A percentile compares a stretch with the other conserved stretches of the same genome.
These are phyloP conservation scores for Nesoenas mayeri DNA, from an alignment of 2,113 vertebrate species.

Conservation along the genomic window DNA sequence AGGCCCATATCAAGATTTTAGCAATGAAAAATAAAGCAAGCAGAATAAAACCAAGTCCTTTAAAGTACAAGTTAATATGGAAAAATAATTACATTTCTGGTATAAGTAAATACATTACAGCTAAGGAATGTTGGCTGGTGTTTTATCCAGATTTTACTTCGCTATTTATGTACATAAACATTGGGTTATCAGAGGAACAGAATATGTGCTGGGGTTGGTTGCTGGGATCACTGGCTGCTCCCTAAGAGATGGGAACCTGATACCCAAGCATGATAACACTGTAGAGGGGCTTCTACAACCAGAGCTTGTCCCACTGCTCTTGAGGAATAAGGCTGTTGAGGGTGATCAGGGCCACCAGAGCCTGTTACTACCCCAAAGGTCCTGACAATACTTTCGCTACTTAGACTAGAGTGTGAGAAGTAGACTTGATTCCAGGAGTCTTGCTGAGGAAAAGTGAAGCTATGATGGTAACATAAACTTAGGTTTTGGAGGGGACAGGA, in stretches of 20 bases:
- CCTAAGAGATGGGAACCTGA: neutral
- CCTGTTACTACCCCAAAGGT: neutral
- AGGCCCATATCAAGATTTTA: neutral
- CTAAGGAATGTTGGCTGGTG: neutral
- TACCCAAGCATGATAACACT: neutral
- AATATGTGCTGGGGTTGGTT: neutral
- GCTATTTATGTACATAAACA: neutral
- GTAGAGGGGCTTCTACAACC: neutral
- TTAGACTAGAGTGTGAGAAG: neutral
- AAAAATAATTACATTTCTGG: neutral
- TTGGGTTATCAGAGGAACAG: neutral
- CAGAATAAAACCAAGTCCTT: neutral
- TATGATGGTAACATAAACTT: neutral
- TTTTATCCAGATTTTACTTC: neutral
- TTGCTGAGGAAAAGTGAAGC: neutral
- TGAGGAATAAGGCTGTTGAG: neutral
- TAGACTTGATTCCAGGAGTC: neutral
- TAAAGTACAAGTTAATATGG: neutral
- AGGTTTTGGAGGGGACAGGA: accelerated
- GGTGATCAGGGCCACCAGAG: neutral
- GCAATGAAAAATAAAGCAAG: neutral
- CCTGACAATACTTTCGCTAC: neutral
- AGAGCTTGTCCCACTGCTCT: neutral
- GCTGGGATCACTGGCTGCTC: neutral
- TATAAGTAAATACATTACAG: neutral